A percentile compares a stretch with the other conserved stretches of the same genome.
phyloP scores from a whole-genome alignment of 2,888 invertebrate species.

The Pharmacophagus antenor region DNA sequence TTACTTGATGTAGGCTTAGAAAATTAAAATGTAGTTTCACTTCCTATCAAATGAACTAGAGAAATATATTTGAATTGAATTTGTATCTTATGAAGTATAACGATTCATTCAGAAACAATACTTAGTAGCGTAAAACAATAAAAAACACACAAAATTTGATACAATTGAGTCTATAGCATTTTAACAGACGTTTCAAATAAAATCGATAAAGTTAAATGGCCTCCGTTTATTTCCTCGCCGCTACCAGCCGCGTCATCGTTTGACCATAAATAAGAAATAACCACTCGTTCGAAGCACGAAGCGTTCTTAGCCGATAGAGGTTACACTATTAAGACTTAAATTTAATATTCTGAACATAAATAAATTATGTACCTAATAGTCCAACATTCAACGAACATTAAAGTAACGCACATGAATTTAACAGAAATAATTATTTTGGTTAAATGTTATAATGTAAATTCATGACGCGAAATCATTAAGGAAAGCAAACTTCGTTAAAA shows the following conservation, averaged over 20 bases:
- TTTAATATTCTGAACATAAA: constrained; percentile 10
- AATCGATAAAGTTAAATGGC: constrained; percentile 21
- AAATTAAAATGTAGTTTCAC: not conserved
- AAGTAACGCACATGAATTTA: too few relatives aligned
- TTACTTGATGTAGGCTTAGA: not conserved
- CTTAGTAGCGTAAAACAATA: not conserved
- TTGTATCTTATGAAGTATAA: not conserved
- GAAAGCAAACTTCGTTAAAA: too few relatives aligned
- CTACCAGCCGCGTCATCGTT: constrained; percentile 16
- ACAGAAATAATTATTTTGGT: too few relatives aligned
- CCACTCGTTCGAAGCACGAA: constrained; percentile 21
- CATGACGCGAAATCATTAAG: too few relatives aligned
- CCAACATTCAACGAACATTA: not conserved
- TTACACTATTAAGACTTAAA: constrained; percentile 5
- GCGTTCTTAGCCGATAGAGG: constrained; percentile 8
- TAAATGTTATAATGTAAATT: too few relatives aligned
- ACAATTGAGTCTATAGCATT: not conserved
- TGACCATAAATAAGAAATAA: constrained; percentile 28
- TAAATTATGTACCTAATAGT: not conserved
- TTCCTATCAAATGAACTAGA: not conserved
- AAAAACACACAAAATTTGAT: not conserved
- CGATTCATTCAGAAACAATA: not conserved
- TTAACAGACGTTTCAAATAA: constrained; percentile 13
- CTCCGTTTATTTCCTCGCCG: constrained; percentile 19
- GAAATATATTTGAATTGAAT: too few relatives aligned